Evolutionary conservation across 2,113 vertebrate genomes (phyloP), one percentile per base, ranked within the genome.

Genomic region (Pygathrix nemaeus): DNA sequence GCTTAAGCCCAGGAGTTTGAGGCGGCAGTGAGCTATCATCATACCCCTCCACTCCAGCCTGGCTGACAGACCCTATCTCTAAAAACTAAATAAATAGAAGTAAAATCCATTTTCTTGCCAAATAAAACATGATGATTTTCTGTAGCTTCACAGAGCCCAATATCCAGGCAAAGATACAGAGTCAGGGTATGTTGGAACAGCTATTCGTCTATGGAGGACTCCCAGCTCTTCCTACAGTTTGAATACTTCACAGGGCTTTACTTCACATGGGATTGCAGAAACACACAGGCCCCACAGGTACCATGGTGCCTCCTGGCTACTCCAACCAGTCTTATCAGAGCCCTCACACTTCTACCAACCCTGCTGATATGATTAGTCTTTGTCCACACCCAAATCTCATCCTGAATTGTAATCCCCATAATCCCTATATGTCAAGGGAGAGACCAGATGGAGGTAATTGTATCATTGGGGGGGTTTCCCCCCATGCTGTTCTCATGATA

Each of bases 221-320:
- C 99, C 99, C 16, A 99, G 99, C 95, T 99, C 99, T 17, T 98
- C 98, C 4, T 99, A 99, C 1, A 98, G 99, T 90, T 96, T 99
- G 98, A 99, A 99, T 96, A 97, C 99, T 32, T 98, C 99, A 88
- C 99, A 99, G 99, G 99, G 99, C 97, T 99, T 99, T 97, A 99
- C 98, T 30, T 99, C 99, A 99, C 97, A 98, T 99, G 97, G 98
- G 99, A 94, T 99, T 99, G 97, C 99, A 99, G 98, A 98, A 99
- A 97, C 86, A 88, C 72, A 13, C 93, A 86, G 75, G 92, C 59
- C 80, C 81, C 1, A 35, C 35, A 68, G 98, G 98, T 94, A 98
- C 98, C 2, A 99, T 99, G 98, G 99, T 99, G 87, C 98, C 99
- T 73, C 94, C 99, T 68, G 98, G 99, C 12, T 99, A 99, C 78